These are phyloP conservation scores for Pangasius mekongensis DNA, from an alignment of 2,797 vertebrate species.

Conservation along the genomic window DNA sequence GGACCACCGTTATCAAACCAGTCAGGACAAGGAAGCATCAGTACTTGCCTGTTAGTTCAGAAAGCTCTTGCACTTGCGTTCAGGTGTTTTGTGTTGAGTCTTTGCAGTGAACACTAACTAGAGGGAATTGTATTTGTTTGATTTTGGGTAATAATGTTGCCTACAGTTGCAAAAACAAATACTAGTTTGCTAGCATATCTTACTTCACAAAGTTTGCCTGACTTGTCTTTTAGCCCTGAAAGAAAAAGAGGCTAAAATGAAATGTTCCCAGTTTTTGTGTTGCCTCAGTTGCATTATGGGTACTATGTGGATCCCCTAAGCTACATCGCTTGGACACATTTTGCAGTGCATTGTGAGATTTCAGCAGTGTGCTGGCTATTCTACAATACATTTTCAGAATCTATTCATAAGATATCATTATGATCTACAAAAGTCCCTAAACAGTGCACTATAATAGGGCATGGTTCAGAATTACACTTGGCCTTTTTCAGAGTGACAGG, in stretches of 20 bases:
- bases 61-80: background rate
- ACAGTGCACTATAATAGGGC: background rate
- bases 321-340: background rate
- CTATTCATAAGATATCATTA: background rate
- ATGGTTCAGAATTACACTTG: background rate
- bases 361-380: background rate
- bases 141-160: background rate
- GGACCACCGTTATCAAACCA: background rate
- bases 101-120: background rate
- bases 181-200: background rate
- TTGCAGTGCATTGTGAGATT: background rate
- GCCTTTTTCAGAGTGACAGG: background rate
- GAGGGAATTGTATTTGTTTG: background rate
- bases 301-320: background rate
- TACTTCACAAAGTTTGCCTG: background rate
- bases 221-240: background rate
- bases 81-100: background rate
- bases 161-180: conserved; percentile 1
- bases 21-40: background rate
- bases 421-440: background rate
- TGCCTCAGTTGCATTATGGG: background rate
- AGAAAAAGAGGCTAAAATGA: background rate
- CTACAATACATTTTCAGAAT: background rate
- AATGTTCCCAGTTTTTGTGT: background rate
- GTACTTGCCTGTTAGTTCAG: background rate